A percentile compares a stretch with the other conserved stretches of the same genome.
These are phyloP conservation scores for Rugalucina vietnamica DNA, from an alignment of 2,888 invertebrate species.

Conservation along the genomic window DNA sequence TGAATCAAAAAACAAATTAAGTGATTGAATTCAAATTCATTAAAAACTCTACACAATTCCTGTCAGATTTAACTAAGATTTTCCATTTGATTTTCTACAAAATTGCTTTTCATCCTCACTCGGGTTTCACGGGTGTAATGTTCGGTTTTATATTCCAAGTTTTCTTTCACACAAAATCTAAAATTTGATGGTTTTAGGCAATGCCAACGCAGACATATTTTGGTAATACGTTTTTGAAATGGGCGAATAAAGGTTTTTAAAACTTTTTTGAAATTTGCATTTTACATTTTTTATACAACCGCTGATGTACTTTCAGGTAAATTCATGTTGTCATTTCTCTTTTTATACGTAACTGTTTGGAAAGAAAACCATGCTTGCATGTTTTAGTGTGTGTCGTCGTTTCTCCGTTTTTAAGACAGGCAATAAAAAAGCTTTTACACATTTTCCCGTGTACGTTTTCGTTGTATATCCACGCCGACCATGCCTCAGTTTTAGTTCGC, in stretches of 20 bases:
- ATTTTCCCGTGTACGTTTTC: too few relatives aligned
- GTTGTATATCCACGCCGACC: not conserved
- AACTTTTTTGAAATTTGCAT: too few relatives aligned
- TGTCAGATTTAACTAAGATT: slow-evolving; percentile 14
- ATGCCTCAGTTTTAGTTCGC: not conserved
- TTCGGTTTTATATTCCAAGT: not conserved
- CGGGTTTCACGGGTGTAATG: not conserved
- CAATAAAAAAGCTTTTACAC: too few relatives aligned
- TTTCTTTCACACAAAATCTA: not conserved
- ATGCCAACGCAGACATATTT: not conserved
- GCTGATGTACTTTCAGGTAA: too few relatives aligned
- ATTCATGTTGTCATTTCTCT: too few relatives aligned
- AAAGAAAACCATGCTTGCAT: too few relatives aligned
- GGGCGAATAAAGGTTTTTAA: too few relatives aligned
- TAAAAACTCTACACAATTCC: not conserved
- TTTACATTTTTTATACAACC: too few relatives aligned
- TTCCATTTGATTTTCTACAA: slow-evolving; percentile 5
- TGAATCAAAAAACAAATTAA: not conserved
- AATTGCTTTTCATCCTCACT: not conserved
- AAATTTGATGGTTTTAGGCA: not conserved
- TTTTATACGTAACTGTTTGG: too few relatives aligned
- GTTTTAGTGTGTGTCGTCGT: too few relatives aligned
- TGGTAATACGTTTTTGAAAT: too few relatives aligned
- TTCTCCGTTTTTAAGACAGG: too few relatives aligned
- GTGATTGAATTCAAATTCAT: slow-evolving; percentile 10